Base-by-base conservation (phyloP, 2,113 vertebrate genomes). In the Actenoides lindsayi region DNA sequence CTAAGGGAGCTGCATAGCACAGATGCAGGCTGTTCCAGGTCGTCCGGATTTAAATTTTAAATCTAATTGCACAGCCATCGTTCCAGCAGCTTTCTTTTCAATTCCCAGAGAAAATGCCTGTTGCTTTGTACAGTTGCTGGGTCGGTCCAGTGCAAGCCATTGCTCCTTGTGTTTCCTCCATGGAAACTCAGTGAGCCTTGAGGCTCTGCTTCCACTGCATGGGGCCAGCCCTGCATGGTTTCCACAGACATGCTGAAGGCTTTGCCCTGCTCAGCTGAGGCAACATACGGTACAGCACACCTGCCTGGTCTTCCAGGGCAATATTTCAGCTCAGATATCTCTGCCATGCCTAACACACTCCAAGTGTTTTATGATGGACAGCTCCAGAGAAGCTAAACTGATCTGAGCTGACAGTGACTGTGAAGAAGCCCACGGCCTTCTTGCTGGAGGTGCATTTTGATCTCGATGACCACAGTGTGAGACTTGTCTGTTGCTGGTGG, bases 141-240 rank as follows among this genome's bases (percentile, higher is more conserved):
- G 21, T 13, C 1, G 3, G 5, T n/a, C 35, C 41, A 7, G 44
- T 20, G 8, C 1, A 2, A 50, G 33, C 16, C 6, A 0, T 23
- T 11, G 19, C 23, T 93, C 53, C 42, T 20, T 0, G 0, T 4
- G 3, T 41, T 67, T 67, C 16, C 33, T 37, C 63, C 3, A 0
- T 3, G 19, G 68, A 21, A 68, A 11, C 16, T 13, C 48, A 1
- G 23, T 7, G 50, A 76, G 25, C 44, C 15, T 13, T 3, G 39
- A 23, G 57, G 33, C 17, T 75, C 30, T 69, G 11, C 48, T 53
- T 4, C 5, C 8, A 28, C 57, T 9, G 71, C 13, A 1, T 0
- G 2, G 35, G 44, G n/a, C 12, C 56, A 62, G 65, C 46, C 13
- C 42, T 1, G 23, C 0, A 2, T 7, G 39, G 24, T 17, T 23